Conservation (phyloP, 2,888 invertebrate genomes). For the Caenorhabditis imperialis region DNA sequence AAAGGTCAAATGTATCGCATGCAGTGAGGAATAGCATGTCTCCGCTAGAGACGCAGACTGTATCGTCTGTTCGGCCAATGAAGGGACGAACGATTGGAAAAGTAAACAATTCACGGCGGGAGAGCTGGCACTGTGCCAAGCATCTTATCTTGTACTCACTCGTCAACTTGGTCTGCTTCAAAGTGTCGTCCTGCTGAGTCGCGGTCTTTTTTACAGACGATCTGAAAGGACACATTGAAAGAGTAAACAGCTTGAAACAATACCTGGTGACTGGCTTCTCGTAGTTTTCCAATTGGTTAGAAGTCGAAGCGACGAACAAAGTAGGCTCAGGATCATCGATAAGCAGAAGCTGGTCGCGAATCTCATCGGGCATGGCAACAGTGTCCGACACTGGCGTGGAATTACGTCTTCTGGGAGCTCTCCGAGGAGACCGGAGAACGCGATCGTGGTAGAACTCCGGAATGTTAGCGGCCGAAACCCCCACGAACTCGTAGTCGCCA, state of each 20-base stretch:
- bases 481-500: conserved; percentile 37
- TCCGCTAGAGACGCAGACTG: conserved; percentile 5
- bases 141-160: conserved; percentile 29
- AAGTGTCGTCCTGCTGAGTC: conserved; percentile 7
- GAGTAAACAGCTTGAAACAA: neutral
- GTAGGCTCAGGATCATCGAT: conserved; percentile 8
- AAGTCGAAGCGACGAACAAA: conserved; percentile 22
- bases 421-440: conserved; percentile 13
- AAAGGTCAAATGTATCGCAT: conserved; percentile 36
- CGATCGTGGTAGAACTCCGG: conserved; percentile 37
- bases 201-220: conserved; percentile 6
- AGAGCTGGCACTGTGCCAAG: conserved; percentile 6
- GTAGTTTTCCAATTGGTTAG: conserved; percentile 3
- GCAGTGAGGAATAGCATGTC: neutral
- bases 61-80: conserved; percentile 3
- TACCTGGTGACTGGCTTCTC: conserved; percentile 52
- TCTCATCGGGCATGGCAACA: conserved; percentile 7
- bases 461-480: conserved; percentile 26
- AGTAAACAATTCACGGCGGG: conserved; percentile 10
- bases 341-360: neutral
- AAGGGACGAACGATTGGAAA: conserved; percentile 3
- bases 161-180: conserved; percentile 50
- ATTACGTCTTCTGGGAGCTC: conserved; percentile 8
- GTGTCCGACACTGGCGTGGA: conserved; percentile 21
- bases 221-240: conserved; percentile 1